Conservation (phyloP, 2,797 vertebrate genomes). For the Pseudochromis fuscus region DNA sequence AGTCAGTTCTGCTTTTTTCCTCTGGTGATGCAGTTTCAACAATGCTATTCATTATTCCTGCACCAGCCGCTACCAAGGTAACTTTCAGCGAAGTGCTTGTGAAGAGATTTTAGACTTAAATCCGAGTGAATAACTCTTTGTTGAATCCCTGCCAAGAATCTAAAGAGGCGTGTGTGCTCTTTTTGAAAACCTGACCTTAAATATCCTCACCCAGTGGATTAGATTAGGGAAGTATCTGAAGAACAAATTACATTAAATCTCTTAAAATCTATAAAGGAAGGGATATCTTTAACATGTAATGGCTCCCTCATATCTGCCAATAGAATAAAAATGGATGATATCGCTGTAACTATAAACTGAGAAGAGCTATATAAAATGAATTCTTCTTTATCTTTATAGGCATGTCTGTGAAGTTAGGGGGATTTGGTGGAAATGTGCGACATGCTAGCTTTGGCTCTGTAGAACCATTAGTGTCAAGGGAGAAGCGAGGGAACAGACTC, state of each 20-base stretch:
- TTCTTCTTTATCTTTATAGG: slow-evolving; percentile 78
- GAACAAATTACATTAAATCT: slow-evolving; percentile 75
- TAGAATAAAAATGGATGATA: slow-evolving; percentile 67
- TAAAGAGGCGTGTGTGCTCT: slow-evolving; percentile 55
- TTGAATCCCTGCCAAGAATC: slow-evolving; percentile 71
- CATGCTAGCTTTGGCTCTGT: slow-evolving; percentile 74
- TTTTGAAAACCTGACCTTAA: slow-evolving; percentile 72
- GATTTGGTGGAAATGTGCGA: slow-evolving; percentile 78
- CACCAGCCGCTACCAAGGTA: slow-evolving; percentile 51
- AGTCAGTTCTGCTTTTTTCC: slow-evolving; percentile 24
- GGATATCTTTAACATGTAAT: slow-evolving; percentile 72
- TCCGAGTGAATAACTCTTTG: slow-evolving; percentile 52
- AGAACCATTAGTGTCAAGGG: slow-evolving; percentile 77
- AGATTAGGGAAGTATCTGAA: slow-evolving; percentile 68
- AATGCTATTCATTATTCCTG: slow-evolving; percentile 42
- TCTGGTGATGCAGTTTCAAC: slow-evolving; percentile 23
- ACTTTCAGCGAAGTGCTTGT: slow-evolving; percentile 59
- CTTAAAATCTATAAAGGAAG: slow-evolving; percentile 72
- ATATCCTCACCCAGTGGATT: slow-evolving; percentile 69
- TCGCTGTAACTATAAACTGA: slow-evolving; percentile 57
- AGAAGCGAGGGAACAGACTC: slow-evolving; percentile 70
- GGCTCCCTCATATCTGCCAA: slow-evolving; percentile 61
- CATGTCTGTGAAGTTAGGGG: slow-evolving; percentile 80
- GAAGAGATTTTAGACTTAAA: slow-evolving; percentile 66
- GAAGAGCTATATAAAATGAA: slow-evolving; percentile 65